Evolutionary conservation across 2,113 vertebrate species (phyloP).

Genomic region (Pithys albifrons): DNA sequence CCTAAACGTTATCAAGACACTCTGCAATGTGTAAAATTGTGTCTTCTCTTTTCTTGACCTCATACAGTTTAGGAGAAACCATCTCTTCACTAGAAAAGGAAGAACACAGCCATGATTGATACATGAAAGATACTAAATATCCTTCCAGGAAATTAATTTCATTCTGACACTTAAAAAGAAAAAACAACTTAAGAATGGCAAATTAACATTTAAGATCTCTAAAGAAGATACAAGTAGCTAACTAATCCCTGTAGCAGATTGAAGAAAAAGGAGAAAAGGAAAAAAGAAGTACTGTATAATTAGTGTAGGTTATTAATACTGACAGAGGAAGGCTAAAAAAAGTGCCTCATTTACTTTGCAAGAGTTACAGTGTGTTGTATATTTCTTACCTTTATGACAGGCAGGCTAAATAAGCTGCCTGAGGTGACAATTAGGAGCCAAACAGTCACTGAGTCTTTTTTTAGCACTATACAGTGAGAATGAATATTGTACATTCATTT

Average conservation of each 20-base stretch:
- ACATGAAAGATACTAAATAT: slow-evolving; percentile 52
- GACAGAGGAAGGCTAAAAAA: neutral
- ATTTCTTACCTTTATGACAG: neutral
- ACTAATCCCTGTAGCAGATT: slow-evolving; percentile 43
- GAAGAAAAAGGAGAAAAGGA: neutral
- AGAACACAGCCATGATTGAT: slow-evolving; percentile 29
- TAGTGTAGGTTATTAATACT: slow-evolving; percentile 49
- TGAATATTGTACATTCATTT: neutral
- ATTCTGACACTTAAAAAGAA: neutral
- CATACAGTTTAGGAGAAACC: neutral
- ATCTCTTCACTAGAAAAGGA: neutral
- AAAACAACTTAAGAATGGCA: slow-evolving; percentile 3
- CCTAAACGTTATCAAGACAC: neutral
- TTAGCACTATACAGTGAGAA: neutral
- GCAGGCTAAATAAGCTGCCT: slow-evolving; percentile 27
- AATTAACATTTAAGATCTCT: slow-evolving; percentile 51
- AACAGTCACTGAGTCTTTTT: neutral
- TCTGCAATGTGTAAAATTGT: neutral
- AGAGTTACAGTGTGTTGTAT: neutral
- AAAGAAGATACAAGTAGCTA: slow-evolving; percentile 45
- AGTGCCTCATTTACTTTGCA: neutral
- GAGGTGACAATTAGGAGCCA: slow-evolving; percentile 16
- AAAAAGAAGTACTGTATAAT: neutral
- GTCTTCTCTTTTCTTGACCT: neutral
- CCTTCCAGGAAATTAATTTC: slow-evolving; percentile 28